Percentiles rank a stretch among this genome's conserved stretches.
Evolutionary conservation across 2,113 vertebrate species (phyloP).

Genomic region (Maccullochella peelii): DNA sequence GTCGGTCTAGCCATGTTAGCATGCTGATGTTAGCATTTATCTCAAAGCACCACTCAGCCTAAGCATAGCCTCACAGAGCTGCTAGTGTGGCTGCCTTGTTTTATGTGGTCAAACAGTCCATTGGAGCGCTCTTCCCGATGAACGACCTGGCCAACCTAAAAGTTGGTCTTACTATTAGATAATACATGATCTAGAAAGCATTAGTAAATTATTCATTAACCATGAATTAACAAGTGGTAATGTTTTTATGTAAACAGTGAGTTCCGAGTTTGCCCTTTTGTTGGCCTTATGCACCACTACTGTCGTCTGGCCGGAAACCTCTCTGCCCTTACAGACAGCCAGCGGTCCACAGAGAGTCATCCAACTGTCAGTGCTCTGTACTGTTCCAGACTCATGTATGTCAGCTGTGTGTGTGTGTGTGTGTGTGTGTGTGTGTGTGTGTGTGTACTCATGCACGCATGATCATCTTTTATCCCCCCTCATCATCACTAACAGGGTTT

Average conservation of each 20-base stretch:
- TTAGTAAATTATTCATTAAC: background rate
- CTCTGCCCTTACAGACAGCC: conserved; percentile 71
- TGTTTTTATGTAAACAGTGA: conserved; percentile 37
- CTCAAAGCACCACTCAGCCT: no score
- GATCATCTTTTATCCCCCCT: conserved; percentile 75
- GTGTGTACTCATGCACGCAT: conserved; percentile 43
- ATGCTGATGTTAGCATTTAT: background rate
- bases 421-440: conserved; percentile 41
- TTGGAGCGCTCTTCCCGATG: background rate
- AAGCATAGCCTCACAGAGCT: background rate
- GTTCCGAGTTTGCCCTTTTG: conserved; percentile 63
- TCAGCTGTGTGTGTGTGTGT: conserved; percentile 36
- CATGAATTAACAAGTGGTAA: background rate
- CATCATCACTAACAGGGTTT: conserved; percentile 83
- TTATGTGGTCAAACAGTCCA: conserved; percentile 17
- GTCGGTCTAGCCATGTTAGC: background rate
- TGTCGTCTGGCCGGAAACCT: conserved; percentile 80
- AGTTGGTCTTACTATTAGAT: background rate
- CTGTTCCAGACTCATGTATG: conserved; percentile 50
- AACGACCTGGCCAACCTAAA: background rate
- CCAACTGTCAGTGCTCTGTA: conserved; percentile 75
- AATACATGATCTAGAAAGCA: background rate
- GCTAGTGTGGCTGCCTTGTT: background rate
- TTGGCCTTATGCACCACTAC: conserved; percentile 63
- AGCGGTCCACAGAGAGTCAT: conserved; percentile 78